A percentile compares a stretch with the other conserved stretches of the same genome.
Evolutionary conservation across 2,797 vertebrate genomes (phyloP).

Genomic region (Hypotaenidia philippensis): DNA sequence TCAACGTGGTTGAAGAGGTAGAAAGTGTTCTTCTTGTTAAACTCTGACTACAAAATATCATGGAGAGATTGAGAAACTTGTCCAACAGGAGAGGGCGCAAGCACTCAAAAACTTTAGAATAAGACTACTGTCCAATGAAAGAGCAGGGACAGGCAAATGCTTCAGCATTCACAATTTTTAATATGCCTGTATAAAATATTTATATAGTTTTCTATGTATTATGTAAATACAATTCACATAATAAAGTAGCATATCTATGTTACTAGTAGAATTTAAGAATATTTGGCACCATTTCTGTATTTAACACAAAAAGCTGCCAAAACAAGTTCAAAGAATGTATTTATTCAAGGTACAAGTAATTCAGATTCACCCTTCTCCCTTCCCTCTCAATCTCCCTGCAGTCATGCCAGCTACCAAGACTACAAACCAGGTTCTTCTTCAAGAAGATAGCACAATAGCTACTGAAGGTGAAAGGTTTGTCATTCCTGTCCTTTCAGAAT

Average conservation of each 20-base stretch:
- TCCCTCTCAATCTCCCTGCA: neutral
- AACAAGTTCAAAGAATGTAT: neutral
- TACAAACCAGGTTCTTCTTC: neutral
- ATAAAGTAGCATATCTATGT: neutral
- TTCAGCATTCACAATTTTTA: neutral
- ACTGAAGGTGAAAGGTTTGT: neutral
- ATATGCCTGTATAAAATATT: neutral
- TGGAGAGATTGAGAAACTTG: slow-evolving; percentile 6
- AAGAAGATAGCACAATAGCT: neutral
- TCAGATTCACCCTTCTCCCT: neutral
- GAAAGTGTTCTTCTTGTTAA: slow-evolving; percentile 90
- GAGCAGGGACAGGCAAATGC: neutral
- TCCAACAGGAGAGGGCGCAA: slow-evolving; percentile 39
- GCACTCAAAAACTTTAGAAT: neutral
- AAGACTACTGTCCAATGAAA: neutral
- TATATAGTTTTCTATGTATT: neutral
- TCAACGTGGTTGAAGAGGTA: slow-evolving; percentile 94
- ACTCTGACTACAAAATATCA: slow-evolving; percentile 84
- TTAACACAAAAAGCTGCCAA: neutral
- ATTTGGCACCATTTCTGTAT: neutral
- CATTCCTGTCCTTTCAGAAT: neutral
- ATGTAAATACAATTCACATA: neutral
- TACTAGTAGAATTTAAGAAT: neutral
- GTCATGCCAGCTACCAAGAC: neutral
- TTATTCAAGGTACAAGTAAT: neutral